Conservation (phyloP, 1,140 invertebrate species). For the Araneus ventricosus region DNA sequence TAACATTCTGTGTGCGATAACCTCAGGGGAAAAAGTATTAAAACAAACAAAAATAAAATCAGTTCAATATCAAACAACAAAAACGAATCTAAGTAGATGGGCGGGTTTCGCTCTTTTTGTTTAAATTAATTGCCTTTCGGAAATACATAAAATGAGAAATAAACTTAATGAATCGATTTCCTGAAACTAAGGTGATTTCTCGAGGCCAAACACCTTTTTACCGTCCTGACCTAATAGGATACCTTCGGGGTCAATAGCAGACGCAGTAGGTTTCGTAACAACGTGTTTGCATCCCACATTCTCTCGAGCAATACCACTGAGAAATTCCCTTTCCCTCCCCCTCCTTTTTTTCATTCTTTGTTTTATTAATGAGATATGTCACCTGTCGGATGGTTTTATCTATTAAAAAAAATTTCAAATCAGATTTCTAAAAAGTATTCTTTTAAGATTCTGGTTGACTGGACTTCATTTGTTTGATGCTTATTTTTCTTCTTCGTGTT, state of each 20-base stretch:
- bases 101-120: neutral
- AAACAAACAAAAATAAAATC: neutral
- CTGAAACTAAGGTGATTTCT: neutral
- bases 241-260: neutral
- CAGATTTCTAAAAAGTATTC: too few species aligned
- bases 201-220: conserved; percentile 16
- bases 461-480: too few species aligned
- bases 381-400: neutral
- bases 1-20: neutral
- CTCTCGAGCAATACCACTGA: neutral
- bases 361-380: neutral
- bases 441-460: too few species aligned
- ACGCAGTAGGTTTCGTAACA: neutral
- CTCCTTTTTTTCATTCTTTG: neutral
- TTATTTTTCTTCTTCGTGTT: too few species aligned
- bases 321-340: neutral
- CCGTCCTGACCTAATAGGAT: conserved; percentile 18
- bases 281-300: neutral
- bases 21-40: neutral
- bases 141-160: neutral
- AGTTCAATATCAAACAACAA: neutral
- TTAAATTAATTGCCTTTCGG: neutral
- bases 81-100: neutral
- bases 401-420: too few species aligned
- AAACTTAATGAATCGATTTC: neutral